A percentile compares a stretch with the other conserved stretches of the same genome.
Conservation (phyloP, 2,797 vertebrate genomes). For the Arvicola amphibius region DNA sequence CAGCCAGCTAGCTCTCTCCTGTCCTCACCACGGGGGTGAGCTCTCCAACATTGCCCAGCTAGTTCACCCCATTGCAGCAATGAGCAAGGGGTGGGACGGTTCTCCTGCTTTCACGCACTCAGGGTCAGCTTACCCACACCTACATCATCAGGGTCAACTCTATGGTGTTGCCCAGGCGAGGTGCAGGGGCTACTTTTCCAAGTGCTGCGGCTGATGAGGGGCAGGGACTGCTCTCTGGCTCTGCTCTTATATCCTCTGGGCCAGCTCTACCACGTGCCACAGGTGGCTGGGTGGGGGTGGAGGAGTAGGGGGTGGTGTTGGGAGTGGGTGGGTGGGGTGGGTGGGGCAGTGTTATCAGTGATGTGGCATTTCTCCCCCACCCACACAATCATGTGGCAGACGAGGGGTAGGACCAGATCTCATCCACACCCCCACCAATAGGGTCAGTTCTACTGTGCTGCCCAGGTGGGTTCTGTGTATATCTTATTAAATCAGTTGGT, state of each 20-base stretch:
- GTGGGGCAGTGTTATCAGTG: too few species aligned
- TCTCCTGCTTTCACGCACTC: neutral
- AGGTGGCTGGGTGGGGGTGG: neutral
- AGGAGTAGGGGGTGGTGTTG: too few species aligned
- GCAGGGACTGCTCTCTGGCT: neutral
- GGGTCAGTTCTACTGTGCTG: neutral
- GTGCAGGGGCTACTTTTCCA: neutral
- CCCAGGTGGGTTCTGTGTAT: neutral
- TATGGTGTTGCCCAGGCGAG: neutral
- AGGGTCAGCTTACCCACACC: too few species aligned
- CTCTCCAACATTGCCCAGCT: neutral
- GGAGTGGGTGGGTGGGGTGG: too few species aligned
- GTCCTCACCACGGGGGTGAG: neutral
- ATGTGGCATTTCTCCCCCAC: neutral
- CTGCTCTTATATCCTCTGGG: too few species aligned
- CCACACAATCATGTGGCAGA: neutral
- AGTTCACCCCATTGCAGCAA: neutral
- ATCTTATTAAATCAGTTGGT: slow-evolving; percentile 4
- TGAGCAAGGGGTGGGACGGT: neutral
- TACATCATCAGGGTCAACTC: neutral
- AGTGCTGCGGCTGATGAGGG: neutral
- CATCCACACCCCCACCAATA: neutral
- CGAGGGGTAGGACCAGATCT: neutral
- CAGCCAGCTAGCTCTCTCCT: neutral
- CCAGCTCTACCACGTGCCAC: too few species aligned